Conservation (phyloP, 2,113 vertebrate genomes). For the Phalacrocorax carbo region DNA sequence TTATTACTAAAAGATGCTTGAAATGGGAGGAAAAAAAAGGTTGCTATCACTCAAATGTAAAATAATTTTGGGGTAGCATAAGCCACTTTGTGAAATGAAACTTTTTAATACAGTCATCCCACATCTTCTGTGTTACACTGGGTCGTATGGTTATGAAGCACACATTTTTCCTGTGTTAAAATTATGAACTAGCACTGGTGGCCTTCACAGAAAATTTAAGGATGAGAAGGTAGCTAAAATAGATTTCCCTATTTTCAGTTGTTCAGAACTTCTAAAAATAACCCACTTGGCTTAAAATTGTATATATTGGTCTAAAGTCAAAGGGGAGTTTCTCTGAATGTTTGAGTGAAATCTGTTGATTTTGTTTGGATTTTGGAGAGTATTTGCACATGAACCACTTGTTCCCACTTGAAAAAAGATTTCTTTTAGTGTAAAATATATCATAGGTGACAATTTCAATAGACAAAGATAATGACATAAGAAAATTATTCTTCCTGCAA, state of each 20-base stretch:
- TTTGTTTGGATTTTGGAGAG: not conserved
- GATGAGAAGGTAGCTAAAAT: constrained; percentile 33
- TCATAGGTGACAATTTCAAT: not conserved
- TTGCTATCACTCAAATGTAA: constrained; percentile 32
- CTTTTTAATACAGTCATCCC: constrained; percentile 9
- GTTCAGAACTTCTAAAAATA: constrained; percentile 40
- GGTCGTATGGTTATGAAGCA: constrained; percentile 1
- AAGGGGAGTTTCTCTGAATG: not conserved
- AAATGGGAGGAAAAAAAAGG: not conserved
- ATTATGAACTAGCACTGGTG: not conserved
- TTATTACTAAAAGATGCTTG: not conserved
- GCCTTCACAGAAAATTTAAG: constrained; percentile 26
- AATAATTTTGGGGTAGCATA: constrained; percentile 40
- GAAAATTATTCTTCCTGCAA: not conserved
- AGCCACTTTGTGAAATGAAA: not conserved
- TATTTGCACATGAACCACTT: not conserved
- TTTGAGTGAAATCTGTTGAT: not conserved
- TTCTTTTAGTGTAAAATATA: not conserved
- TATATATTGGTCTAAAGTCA: not conserved
- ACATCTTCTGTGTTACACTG: constrained; percentile 22
- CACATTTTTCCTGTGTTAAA: not conserved
- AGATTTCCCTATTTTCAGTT: constrained; percentile 22
- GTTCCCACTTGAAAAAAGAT: not conserved
- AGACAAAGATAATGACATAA: not conserved
- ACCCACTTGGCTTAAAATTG: not conserved